Percentiles rank a stretch among this genome's conserved stretches.
Evolutionary conservation across 2,797 vertebrate species (phyloP).

Genomic region (Molothrus aeneus): DNA sequence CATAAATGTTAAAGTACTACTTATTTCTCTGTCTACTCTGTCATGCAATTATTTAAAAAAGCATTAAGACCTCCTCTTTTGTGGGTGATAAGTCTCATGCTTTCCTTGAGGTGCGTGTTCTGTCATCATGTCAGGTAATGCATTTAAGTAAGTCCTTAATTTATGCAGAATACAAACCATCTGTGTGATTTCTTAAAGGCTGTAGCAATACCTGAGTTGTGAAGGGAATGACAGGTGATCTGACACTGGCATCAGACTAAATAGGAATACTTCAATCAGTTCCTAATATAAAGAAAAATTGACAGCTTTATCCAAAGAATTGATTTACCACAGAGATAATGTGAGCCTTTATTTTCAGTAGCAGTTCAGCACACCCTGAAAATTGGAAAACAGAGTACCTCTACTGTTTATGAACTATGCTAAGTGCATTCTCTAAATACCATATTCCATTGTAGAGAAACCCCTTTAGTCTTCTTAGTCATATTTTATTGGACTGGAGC

Average conservation of each 20-base stretch:
- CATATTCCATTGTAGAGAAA: not conserved
- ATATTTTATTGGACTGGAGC: not conserved
- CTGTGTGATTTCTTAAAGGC: not conserved
- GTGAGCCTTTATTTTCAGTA: not conserved
- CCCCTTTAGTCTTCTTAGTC: not conserved
- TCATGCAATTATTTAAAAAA: not conserved
- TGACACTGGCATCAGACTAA: not conserved
- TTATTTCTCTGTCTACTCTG: not conserved
- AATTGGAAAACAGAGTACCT: not conserved
- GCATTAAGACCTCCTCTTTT: fast-evolving
- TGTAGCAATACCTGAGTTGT: not conserved
- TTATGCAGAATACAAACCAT: not conserved
- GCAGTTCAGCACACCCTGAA: not conserved
- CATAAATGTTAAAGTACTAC: not conserved
- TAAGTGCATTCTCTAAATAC: not conserved
- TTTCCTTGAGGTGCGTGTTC: not conserved
- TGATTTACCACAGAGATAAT: not conserved
- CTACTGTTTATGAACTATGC: not conserved
- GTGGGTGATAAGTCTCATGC: not conserved
- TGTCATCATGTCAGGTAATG: not conserved
- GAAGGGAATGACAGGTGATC: not conserved
- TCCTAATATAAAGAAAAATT: not conserved
- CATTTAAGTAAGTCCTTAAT: not conserved
- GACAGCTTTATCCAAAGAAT: not conserved
- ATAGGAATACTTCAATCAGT: not conserved